Evolutionary conservation across 2,888 invertebrate genomes (phyloP).

Genomic region (Siphonodentalium dalli): DNA sequence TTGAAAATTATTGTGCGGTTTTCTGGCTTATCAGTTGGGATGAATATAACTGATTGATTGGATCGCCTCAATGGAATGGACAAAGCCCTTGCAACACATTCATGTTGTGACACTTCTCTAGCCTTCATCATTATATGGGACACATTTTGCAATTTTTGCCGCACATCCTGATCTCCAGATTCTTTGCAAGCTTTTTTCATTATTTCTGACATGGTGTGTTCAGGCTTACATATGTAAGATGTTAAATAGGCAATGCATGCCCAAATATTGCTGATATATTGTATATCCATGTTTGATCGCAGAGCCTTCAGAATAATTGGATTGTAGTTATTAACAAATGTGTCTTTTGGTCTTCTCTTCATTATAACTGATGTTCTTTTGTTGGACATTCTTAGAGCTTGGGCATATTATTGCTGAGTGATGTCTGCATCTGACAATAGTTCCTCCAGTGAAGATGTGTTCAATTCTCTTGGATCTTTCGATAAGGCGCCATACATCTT

Average conservation of each 20-base stretch:
- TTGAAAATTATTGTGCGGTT: conserved; percentile 25
- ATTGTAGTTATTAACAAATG: conserved; percentile 22
- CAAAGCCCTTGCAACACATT: conserved; percentile 17
- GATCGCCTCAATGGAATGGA: conserved; percentile 21
- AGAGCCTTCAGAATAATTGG: conserved; percentile 16
- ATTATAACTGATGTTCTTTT: conserved; percentile 11
- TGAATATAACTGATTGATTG: conserved; percentile 18
- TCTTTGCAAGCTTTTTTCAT: conserved; percentile 28
- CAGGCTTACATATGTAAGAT: conserved; percentile 32
- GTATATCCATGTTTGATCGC: conserved; percentile 24
- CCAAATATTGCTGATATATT: conserved; percentile 23
- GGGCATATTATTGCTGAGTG: conserved; percentile 1
- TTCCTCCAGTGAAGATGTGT: conserved; percentile 1
- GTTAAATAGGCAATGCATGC: conserved; percentile 27
- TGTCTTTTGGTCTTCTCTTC: conserved; percentile 14
- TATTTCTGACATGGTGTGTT: conserved; percentile 20
- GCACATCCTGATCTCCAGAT: conserved; percentile 10
- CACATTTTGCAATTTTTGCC: conserved; percentile 15
- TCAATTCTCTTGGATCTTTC: conserved; percentile 1
- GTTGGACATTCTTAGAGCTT: conserved; percentile 5
- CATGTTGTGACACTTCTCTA: conserved; percentile 28
- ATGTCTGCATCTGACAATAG: conserved; percentile 11
- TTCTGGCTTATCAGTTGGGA: conserved; percentile 21
- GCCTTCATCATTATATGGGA: conserved; percentile 16
- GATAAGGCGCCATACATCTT: conserved; percentile 9